phyloP scores from a whole-genome alignment of 2,797 vertebrate species.

The Pelodytes ibericus region DNA sequence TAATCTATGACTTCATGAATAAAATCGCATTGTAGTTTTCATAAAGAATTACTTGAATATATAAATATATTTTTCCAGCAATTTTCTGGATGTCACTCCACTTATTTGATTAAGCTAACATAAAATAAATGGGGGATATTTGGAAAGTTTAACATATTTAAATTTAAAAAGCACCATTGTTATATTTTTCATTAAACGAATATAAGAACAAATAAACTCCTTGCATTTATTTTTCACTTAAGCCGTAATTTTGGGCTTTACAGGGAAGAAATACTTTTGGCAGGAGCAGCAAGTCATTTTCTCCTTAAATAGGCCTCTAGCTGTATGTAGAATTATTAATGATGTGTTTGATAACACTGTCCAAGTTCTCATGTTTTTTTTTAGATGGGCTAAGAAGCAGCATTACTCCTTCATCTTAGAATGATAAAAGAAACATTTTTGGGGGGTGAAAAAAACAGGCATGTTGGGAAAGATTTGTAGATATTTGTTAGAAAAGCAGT shows the following conservation, averaged over 20 bases:
- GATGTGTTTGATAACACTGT: conserved; percentile 39
- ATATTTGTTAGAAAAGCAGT: background rate
- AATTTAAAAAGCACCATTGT: background rate
- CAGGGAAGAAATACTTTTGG: conserved; percentile 32
- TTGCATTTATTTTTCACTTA: conserved; percentile 26
- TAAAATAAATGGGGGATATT: background rate
- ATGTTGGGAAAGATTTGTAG: background rate
- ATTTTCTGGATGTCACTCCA: background rate
- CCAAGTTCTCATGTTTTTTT: conserved; percentile 34
- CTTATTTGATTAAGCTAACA: background rate
- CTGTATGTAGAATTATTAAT: conserved; percentile 46
- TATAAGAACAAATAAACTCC: conserved; percentile 1
- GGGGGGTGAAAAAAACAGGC: background rate
- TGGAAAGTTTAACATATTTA: background rate
- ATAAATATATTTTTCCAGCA: background rate
- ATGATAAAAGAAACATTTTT: conserved; percentile 24
- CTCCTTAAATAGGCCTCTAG: conserved; percentile 41
- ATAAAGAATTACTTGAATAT: background rate
- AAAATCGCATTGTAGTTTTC: background rate
- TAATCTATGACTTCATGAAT: background rate
- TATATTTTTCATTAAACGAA: background rate
- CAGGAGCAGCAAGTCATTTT: conserved; percentile 27
- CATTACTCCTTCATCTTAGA: conserved; percentile 16
- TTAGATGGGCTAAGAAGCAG: conserved; percentile 21
- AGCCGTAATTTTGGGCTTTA: conserved; percentile 20